Percentiles rank a stretch among this genome's conserved stretches.
These are phyloP conservation scores for Steinernema carpocapsae DNA, from an alignment of 2,888 invertebrate genomes.

Conservation along the genomic window DNA sequence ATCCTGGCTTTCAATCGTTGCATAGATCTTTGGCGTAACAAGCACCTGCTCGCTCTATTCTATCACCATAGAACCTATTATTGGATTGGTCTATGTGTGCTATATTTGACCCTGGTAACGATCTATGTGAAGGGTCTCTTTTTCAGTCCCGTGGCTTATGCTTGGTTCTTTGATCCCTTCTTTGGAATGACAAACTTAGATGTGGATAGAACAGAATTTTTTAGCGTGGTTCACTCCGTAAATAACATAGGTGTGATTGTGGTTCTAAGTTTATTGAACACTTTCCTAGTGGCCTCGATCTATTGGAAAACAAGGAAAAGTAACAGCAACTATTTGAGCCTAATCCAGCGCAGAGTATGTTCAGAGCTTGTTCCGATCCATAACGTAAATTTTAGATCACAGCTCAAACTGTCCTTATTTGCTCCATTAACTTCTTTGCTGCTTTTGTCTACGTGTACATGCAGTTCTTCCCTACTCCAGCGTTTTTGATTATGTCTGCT, in stretches of 20 bases:
- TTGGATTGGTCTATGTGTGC: conserved; percentile 21
- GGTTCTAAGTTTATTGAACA: conserved; percentile 6
- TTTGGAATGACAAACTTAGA: conserved; percentile 1
- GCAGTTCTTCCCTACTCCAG: conserved; percentile 8
- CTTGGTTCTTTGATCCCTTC: conserved; percentile 38
- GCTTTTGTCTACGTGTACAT: conserved; percentile 29
- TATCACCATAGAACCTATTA: conserved; percentile 7
- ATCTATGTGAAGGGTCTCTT: not conserved
- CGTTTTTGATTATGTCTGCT: conserved; percentile 1
- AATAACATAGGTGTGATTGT: conserved; percentile 30
- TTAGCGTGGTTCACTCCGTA: conserved; percentile 14
- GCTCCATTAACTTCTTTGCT: conserved; percentile 18
- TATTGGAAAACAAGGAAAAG: conserved; percentile 11
- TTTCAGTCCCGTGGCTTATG: conserved; percentile 23
- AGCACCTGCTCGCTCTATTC: not conserved
- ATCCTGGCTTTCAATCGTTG: too few relatives aligned
- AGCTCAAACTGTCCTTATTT: conserved; percentile 27
- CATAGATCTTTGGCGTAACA: conserved; percentile 18
- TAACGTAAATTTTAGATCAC: conserved; percentile 14
- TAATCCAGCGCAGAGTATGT: conserved; percentile 31
- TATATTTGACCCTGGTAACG: not conserved
- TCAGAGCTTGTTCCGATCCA: not conserved
- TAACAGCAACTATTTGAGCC: conserved; percentile 5
- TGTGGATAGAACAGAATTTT: not conserved
- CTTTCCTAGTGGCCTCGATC: not conserved